Base-by-base conservation (phyloP, 1,140 invertebrate species). In the Drosophila albomicans region DNA sequence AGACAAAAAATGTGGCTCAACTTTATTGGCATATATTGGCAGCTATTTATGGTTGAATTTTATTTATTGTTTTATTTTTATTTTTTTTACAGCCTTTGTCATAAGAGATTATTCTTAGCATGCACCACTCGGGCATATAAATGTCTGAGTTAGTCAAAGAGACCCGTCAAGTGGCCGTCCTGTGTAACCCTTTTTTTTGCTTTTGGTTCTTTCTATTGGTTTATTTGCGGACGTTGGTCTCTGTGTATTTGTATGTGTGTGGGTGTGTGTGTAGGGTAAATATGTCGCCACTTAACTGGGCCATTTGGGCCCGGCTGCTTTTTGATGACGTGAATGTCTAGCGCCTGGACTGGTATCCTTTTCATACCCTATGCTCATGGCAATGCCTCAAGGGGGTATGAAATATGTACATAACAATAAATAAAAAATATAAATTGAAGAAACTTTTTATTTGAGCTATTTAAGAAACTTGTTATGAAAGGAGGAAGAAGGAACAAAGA, bases 21-120 rank as follows among this genome's bases (percentile, higher is more conserved):
- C 81, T 89, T 89, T 85, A 89, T 89, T 81, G 68, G 52, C 75
- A 64, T 56, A 81, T 81, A 81, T 88, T 89, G 85, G 81, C 85
- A 81, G 3, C 46, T 89, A 89, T 89, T 89, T 81, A 89, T 88
- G 75, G 61, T 45, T 38, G 49, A 52, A 30, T 59, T 74, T 84
- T 84, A 88, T 89, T 88, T 88, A 89, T 79, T 89, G 81, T 80
- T 75, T 88, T 84, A 71, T 71, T 76, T 62, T 66, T 77, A 13
- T 46, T 51, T 51, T 57, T 66, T 58, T 74, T 62, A 30, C 69
- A 13, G 52, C 46, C 52, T n/a, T 48, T 41, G 35, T 38, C 35
- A 38, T 38, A 68, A 73, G 72, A 58, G 68, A 62, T 61, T 57
- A 71, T 38, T 68, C 70, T 45, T 63, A 11, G 20, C 28, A 16